These are phyloP conservation scores for Drosophila phalerata DNA, from an alignment of 2,888 invertebrate genomes.

Conservation along the genomic window DNA sequence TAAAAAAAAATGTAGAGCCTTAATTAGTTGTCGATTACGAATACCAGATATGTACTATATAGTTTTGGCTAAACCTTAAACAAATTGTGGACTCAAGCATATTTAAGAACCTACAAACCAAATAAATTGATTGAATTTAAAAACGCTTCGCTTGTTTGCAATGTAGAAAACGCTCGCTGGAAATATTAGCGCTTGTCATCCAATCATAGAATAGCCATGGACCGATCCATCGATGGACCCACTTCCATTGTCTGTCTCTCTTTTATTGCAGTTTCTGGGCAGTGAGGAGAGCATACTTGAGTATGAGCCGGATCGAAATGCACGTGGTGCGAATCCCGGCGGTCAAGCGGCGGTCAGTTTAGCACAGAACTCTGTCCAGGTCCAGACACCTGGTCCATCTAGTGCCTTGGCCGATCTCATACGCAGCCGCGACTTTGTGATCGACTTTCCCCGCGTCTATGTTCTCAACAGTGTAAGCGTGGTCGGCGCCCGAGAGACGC, in stretches of 20 bases:
- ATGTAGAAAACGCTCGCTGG: conserved; percentile 28
- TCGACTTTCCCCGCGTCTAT: conserved; percentile 82
- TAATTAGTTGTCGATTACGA: conserved; percentile 57
- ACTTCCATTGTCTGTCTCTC: conserved; percentile 3
- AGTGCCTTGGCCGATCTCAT: conserved; percentile 74
- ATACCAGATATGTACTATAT: conserved; percentile 37
- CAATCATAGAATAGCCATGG: conserved; percentile 28
- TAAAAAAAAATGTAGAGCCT: conserved; percentile 37
- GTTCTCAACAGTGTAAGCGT: conserved; percentile 76
- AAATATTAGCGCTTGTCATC: conserved; percentile 6
- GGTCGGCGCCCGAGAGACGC: conserved; percentile 71
- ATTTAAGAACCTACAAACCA: conserved; percentile 54
- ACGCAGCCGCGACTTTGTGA: conserved; percentile 82
- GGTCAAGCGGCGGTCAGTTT: conserved; percentile 10
- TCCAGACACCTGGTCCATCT: conserved; percentile 24
- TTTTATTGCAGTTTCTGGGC: conserved; percentile 89
- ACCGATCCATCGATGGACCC: not conserved
- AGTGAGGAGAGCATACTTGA: conserved; percentile 94
- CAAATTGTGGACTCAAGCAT: conserved; percentile 71
- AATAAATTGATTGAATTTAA: conserved; percentile 64
- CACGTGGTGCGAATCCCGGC: conserved; percentile 28
- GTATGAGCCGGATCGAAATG: conserved; percentile 87
- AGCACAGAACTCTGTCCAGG: conserved; percentile 13
- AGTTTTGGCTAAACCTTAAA: conserved; percentile 65
- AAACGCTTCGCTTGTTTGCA: conserved; percentile 57